phyloP scores from a whole-genome alignment of 2,888 invertebrate species.

The Coleophora flavipennella region DNA sequence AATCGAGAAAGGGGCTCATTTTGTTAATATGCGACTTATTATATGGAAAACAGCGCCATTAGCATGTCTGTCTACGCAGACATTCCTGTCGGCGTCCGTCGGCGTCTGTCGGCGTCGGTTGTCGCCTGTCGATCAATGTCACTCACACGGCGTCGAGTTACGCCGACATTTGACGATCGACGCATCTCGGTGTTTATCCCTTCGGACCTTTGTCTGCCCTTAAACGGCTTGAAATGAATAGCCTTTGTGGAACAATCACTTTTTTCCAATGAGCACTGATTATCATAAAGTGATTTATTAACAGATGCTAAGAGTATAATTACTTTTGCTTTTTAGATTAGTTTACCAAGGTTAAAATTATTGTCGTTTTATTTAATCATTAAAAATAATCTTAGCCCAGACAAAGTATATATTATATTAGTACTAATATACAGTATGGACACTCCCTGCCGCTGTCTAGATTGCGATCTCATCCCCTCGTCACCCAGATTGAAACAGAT shows the following conservation, averaged over 20 bases:
- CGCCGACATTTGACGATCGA: constrained; percentile 50
- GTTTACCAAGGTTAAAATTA: too few relatives aligned
- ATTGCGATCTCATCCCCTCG: too few relatives aligned
- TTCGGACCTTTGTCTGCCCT: constrained; percentile 57
- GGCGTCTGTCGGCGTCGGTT: constrained; percentile 2
- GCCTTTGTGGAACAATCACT: constrained; percentile 48
- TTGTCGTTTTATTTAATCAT: too few relatives aligned
- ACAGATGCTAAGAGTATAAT: neutral
- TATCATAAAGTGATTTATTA: constrained; percentile 34
- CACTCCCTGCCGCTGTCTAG: too few relatives aligned
- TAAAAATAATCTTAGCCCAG: too few relatives aligned
- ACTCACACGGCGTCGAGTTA: constrained; percentile 34
- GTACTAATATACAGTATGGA: too few relatives aligned
- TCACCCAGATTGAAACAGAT: too few relatives aligned
- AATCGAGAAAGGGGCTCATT: constrained; percentile 22
- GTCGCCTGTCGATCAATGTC: constrained; percentile 64
- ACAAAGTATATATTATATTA: too few relatives aligned
- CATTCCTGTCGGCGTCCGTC: constrained; percentile 19
- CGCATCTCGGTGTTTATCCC: constrained; percentile 54
- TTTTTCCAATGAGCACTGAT: constrained; percentile 48
- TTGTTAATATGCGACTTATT: constrained; percentile 54
- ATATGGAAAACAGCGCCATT: constrained; percentile 66
- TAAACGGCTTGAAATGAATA: constrained; percentile 57
- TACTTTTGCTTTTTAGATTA: too few relatives aligned
- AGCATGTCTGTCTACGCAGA: constrained; percentile 55